Evolutionary conservation across 2,888 invertebrate genomes (phyloP), one percentile per base, ranked within the genome.

Genomic region (Halictus ligatus): DNA sequence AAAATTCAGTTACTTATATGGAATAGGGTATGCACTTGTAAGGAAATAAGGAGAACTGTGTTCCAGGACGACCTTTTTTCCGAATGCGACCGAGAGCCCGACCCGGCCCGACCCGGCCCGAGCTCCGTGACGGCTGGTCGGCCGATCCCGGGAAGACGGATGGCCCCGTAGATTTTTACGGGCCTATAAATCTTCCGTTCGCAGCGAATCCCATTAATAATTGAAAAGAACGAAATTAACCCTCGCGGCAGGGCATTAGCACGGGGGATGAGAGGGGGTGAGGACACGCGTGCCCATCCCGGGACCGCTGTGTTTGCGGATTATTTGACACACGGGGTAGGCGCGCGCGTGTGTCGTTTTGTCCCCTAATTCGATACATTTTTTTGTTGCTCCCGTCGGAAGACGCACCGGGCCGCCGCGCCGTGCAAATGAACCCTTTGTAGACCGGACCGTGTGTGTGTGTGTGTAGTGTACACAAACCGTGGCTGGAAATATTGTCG

Each of bases 221-320:
- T 87, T 85, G 83, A 88, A 88, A 76, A 81, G 81, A 67, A 78
- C 58, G 80, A 81, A 83, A 88, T 86, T 86, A 84, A 89, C 79
- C 83, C 86, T n/a, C 21, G 64, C 13, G 69, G 78, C 50, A 29
- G 40, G 50, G 58, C 40, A 35, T 29, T 43, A 12, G 64, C 10
- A 58, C 43, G 3, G 50, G 15, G 40, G 10, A 0, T 2, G 69
- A n/a, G 67, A 35, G 40, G 43, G 15, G 10, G 3, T 7, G 15
- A 18, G 21, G 18, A 48, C 40, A 21, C 82, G 73, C 84, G 84
- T 77, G 82, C 15, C 15, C 83, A 21, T 58, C 54, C 15, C 15
- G n/a, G 54, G 74, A 75, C 77, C 75, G 74, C 67, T 74, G 75
- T 78, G 84, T 86, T 85, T 78, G 79, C 60, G 81, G 85, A 85